Evolutionary conservation across 1,140 invertebrate species (phyloP), one percentile per base, ranked within the genome.

Genomic region (Drosophila fuyamai): DNA sequence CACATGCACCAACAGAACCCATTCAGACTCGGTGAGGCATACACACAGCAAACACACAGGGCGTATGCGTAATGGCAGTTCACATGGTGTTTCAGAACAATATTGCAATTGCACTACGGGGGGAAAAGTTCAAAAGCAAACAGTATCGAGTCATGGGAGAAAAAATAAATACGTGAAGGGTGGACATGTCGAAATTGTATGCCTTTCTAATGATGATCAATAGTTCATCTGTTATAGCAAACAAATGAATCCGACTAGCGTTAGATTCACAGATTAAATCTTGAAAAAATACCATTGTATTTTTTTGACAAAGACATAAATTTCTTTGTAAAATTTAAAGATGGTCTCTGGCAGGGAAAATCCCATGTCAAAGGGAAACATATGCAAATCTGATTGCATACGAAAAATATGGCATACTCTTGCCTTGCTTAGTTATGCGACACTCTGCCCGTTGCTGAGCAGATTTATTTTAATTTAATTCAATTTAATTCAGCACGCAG

Each of bases 401-500:
- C 41, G 32, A 35, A 56, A 74, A 74, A 74, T 55, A 73, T 62
- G 70, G 23, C 58, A 56, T 61, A 29, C 27, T 47, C 51, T n/a
- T 40, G 50, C 32, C 50, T 50, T 51, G 44, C 27, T 62, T 43
- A 56, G 51, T 75, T 76, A 51, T 76, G 59, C 65, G 43, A 79
- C 50, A 54, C 41, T 59, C 35, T 4, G 27, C 62, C 50, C 43
- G 44, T 14, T 14, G 43, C 9, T 16, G n/a, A 44, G 32, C 32
- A 88, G 67, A 88, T 88, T 83, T 88, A 83, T 80, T 80, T 74
- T 65, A 88, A 88, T 88, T 88, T 80, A 74, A 86, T 79, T 79
- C 71, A 70, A 82, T 79, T 79, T 67, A 70, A 82, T 62, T 79
- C 44, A 65, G 62, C 50, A 76, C 40, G 57, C 74, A 70, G 67